A percentile compares a stretch with the other conserved stretches of the same genome.
phyloP scores from a whole-genome alignment of 2,113 vertebrate genomes.

The Gopherus flavomarginatus region DNA sequence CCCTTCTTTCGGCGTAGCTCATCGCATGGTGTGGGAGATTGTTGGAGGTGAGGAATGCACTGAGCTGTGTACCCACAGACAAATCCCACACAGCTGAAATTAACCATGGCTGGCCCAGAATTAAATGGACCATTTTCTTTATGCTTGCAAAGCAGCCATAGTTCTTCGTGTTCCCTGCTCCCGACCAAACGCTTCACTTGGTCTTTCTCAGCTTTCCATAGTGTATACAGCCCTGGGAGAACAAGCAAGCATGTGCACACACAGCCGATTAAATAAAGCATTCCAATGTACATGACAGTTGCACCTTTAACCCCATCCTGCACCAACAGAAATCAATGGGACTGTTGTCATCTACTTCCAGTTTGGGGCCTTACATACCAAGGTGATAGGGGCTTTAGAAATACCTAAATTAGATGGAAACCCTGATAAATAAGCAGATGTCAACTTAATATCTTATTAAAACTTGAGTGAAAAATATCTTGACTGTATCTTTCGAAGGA shows the following conservation, averaged over 20 bases:
- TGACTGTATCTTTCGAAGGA: not conserved
- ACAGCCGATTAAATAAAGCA: not conserved
- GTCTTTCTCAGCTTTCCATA: not conserved
- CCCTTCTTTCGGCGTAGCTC: not conserved
- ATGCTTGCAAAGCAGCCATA: fast-evolving
- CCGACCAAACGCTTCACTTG: not conserved
- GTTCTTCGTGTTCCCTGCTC: not conserved
- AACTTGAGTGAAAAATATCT: not conserved
- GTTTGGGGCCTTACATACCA: not conserved
- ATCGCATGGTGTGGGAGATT: not conserved
- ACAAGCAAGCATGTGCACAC: fast-evolving
- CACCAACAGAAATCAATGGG: fast-evolving
- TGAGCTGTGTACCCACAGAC: not conserved
- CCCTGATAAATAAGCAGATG: fast-evolving
- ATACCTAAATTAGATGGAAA: fast-evolving
- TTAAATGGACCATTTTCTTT: fast-evolving
- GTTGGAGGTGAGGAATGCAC: not conserved
- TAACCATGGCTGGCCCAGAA: not conserved
- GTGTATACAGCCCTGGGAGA: fast-evolving
- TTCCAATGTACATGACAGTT: fast-evolving
- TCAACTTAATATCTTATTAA: not conserved
- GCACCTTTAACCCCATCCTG: not conserved
- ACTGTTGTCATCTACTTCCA: fast-evolving
- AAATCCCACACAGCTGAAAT: not conserved
- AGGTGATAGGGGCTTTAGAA: not conserved